phyloP scores from a whole-genome alignment of 2,113 vertebrate species.

The Leptodactylus fuscus region DNA sequence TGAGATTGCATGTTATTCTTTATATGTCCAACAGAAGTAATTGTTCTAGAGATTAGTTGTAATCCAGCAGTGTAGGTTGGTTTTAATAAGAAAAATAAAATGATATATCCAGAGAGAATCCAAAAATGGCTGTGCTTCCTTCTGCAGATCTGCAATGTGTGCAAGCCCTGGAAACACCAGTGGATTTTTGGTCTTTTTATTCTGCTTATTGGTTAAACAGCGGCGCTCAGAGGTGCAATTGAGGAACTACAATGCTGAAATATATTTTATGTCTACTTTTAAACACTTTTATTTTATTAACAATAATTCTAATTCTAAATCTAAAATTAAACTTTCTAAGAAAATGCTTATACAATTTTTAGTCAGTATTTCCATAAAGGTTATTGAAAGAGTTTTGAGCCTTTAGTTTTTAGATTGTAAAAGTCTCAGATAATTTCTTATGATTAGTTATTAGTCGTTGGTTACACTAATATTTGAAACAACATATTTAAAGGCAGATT shows the following conservation, averaged over 20 bases:
- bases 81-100: background rate
- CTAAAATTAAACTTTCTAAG: too few species aligned
- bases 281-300: too few species aligned
- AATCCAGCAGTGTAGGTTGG: background rate
- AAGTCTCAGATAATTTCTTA: too few species aligned
- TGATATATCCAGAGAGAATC: background rate
- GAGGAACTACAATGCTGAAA: background rate
- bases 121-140: background rate
- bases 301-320: too few species aligned
- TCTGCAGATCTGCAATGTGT: background rate
- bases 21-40: background rate
- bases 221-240: conserved; percentile 42
- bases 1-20: background rate
- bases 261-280: background rate
- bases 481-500: too few species aligned
- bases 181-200: background rate
- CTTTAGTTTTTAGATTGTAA: too few species aligned
- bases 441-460: too few species aligned
- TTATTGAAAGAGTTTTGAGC: too few species aligned
- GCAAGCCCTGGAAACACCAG: background rate
- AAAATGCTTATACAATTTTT: too few species aligned
- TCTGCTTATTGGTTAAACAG: conserved; percentile 58
- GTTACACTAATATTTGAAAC: too few species aligned
- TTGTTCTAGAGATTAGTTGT: background rate
- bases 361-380: too few species aligned